Conservation (phyloP, 2,113 vertebrate genomes). For the Lepus americanus region DNA sequence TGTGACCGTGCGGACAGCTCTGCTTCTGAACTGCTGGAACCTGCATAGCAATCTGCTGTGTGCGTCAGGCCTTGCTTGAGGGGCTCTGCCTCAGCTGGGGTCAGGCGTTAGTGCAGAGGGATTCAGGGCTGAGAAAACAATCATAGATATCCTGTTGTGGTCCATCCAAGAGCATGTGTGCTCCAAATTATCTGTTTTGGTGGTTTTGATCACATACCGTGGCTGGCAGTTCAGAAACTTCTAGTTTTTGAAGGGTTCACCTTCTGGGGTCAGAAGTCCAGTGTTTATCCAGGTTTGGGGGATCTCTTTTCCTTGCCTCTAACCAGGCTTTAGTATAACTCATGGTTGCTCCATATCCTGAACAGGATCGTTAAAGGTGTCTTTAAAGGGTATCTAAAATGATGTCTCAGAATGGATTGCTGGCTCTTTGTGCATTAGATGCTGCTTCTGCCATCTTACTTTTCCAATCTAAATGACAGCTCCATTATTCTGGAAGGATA, state of each 20-base stretch:
- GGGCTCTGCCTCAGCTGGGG: neutral
- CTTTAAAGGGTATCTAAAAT: neutral
- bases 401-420: neutral
- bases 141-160: neutral
- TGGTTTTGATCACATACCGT: neutral
- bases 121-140: neutral
- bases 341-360: neutral
- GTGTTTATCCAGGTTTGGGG: rapidly evolving
- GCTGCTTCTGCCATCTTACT: neutral
- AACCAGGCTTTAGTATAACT: neutral
- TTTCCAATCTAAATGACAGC: neutral
- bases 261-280: neutral
- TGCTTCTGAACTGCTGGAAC: neutral
- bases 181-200: neutral
- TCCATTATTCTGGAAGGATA: neutral
- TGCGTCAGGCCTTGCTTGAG: neutral
- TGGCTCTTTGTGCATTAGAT: neutral
- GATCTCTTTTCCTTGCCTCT: neutral
- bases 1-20: neutral
- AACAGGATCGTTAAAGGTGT: neutral
- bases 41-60: neutral
- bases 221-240: neutral
- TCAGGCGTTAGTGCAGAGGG: neutral
- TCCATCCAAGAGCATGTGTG: neutral
- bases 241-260: neutral